Percentiles rank a stretch among this genome's conserved stretches.
Evolutionary conservation across 2,797 vertebrate genomes (phyloP).

Genomic region (Sphaeramia orbicularis): DNA sequence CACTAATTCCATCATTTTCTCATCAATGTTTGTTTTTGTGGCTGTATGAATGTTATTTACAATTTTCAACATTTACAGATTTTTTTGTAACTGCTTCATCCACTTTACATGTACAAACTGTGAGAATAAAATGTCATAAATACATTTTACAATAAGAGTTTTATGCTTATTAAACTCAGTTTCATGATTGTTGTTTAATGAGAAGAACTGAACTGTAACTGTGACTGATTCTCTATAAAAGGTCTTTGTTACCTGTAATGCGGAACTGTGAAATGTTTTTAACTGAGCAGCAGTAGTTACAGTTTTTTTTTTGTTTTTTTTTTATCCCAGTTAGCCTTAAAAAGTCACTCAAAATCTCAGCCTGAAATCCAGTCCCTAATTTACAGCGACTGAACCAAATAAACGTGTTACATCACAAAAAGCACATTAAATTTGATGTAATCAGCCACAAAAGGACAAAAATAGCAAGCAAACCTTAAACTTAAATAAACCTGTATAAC

Average conservation of each 20-base stretch:
- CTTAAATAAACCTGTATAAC: too few relatives aligned
- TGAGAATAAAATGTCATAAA: neutral
- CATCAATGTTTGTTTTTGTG: neutral
- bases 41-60: neutral
- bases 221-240: too few relatives aligned
- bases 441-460: neutral
- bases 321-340: too few relatives aligned
- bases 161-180: too few relatives aligned
- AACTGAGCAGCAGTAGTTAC: too few relatives aligned
- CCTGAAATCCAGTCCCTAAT: neutral
- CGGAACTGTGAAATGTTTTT: too few relatives aligned
- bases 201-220: too few relatives aligned
- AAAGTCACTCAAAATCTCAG: too few relatives aligned
- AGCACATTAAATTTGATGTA: neutral
- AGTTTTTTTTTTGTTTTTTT: too few relatives aligned
- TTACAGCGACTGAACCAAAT: constrained; percentile 1
- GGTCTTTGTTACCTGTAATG: too few relatives aligned
- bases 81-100: constrained; percentile 8
- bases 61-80: neutral
- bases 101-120: neutral
- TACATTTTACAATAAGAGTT: neutral
- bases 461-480: too few relatives aligned
- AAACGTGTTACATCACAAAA: neutral
- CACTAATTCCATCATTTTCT: constrained; percentile 19
- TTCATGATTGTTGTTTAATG: too few relatives aligned